Conservation (phyloP, 2,888 invertebrate species). For the Tortrix viridana region DNA sequence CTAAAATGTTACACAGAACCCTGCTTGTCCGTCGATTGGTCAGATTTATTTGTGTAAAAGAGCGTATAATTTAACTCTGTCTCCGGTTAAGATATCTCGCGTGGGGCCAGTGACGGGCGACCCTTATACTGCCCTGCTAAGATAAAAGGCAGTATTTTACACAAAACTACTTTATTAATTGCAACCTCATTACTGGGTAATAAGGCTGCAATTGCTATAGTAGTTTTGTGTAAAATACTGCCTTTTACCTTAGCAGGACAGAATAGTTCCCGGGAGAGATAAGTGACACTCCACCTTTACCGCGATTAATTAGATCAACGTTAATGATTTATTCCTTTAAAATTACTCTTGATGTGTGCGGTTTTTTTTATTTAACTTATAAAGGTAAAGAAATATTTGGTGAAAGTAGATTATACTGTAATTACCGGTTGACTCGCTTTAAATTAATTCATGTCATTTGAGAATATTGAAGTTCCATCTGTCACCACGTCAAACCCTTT, state of each 20-base stretch:
- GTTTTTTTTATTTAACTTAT: background rate
- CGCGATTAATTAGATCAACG: constrained; percentile 52
- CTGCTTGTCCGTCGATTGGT: constrained; percentile 34
- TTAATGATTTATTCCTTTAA: constrained; percentile 40
- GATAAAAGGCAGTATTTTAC: too few species aligned
- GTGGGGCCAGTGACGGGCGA: constrained; percentile 56
- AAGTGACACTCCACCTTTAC: constrained; percentile 27
- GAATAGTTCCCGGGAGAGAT: constrained; percentile 50
- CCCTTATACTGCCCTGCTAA: too few species aligned
- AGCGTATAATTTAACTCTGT: constrained; percentile 77
- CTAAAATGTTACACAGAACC: constrained; percentile 43
- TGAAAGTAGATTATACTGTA: background rate
- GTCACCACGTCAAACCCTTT: too few species aligned
- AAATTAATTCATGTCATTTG: too few species aligned
- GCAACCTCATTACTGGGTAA: too few species aligned
- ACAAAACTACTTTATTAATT: too few species aligned
- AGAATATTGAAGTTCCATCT: too few species aligned
- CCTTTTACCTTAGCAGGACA: too few species aligned
- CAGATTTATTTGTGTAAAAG: constrained; percentile 56
- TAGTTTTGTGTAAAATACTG: too few species aligned
- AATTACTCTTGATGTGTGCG: constrained; percentile 8
- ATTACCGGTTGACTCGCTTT: too few species aligned
- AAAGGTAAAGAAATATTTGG: background rate
- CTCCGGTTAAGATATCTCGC: constrained; percentile 71
- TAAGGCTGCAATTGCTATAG: too few species aligned